Base-by-base conservation (phyloP, 2,888 invertebrate genomes). In the Phengaris arion region DNA sequence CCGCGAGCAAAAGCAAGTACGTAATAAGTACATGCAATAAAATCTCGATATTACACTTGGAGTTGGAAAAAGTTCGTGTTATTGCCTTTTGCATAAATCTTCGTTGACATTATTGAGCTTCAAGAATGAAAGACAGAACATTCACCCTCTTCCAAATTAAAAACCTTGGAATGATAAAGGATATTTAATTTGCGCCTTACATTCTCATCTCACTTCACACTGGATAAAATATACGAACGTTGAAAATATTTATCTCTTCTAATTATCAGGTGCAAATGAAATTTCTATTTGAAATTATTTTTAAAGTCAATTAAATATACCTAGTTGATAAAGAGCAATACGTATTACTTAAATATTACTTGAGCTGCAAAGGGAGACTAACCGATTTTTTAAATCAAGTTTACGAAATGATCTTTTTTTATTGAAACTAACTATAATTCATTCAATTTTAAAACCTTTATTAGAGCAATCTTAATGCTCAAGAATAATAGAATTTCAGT, bases 131-230 rank as follows among this genome's bases (percentile, higher is more conserved):
- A 70, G 22, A 6, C 22, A 70, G 69, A 70, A 15, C 72, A 72
- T 72, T 72, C 54, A 35, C 72, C 72, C 54, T 22, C 72, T 35
- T 52, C 54, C 13, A 54, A 72, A 72, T 54, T 72, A 54, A 54
- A 72, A 72, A 72, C 54, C 13, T 70, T 70, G 54, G 72, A 54
- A 54, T 72, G 70, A 70, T 70, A 54, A 72, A 72, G 72, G 72
- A 22, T 72, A 54, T 51, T 70, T 54, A 72, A 72, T 70, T 70
- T 70, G 51, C 51, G 35, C 48, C 48, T 22, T 48, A 22, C 22
- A 45, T 72, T 72, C 52, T 54, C 72, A 52, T 72, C 51, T 51
- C 70, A 70, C 59, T 54, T 51, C 52, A 22, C 51, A 15, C 22
- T 35, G 22, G 51, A 15, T 70, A 72, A 72, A 72, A 51, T 72